Base-by-base conservation (phyloP, 2,888 invertebrate species). In the Colostygia pectinataria region DNA sequence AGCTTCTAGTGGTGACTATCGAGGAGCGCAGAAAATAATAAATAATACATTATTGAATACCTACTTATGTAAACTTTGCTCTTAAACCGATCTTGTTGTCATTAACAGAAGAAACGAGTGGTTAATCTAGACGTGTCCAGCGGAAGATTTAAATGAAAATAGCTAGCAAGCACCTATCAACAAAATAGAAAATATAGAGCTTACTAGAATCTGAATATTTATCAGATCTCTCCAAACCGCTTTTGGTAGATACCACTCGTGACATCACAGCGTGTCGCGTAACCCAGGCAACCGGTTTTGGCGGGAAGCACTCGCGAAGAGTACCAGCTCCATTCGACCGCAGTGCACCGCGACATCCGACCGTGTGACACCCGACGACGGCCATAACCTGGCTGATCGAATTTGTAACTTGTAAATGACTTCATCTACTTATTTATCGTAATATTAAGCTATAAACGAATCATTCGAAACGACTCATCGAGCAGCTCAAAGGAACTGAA, bases 291-390 rank as follows among this genome's bases (percentile, higher is more conserved):
- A 86, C 87, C 80, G 82, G 85, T 84, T 88, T 83, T 77, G 77
- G 86, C 85, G 88, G 76, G 83, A 82, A 83, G 75, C 77, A 65
- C 81, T 81, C 74, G 65, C 50, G 62, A 62, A 59, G 59, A 52
- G 67, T 65, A 61, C 60, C 71, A 62, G 55, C 55, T 58, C 52
- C 80, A 84, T 83, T 86, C 87, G 89, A 88, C 87, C 88, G 88
- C 86, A 87, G 89, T 89, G 82, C 84, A 83, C 80, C 78, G 87
- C 87, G 80, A 82, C 73, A 77, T 77, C 63, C 80, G 80, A 81
- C 77, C 76, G 74, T 74, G 71, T 70, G 65, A 65, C 63, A 59
- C 55, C 18, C 84, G 81, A 86, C 87, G 86, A 86, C 88, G 80
- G 86, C 86, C 63, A 9, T 39, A 29, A 29, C 10, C 44, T 57